Conservation (phyloP, 2,888 invertebrate species). For the Melangyna quadrimaculata region DNA sequence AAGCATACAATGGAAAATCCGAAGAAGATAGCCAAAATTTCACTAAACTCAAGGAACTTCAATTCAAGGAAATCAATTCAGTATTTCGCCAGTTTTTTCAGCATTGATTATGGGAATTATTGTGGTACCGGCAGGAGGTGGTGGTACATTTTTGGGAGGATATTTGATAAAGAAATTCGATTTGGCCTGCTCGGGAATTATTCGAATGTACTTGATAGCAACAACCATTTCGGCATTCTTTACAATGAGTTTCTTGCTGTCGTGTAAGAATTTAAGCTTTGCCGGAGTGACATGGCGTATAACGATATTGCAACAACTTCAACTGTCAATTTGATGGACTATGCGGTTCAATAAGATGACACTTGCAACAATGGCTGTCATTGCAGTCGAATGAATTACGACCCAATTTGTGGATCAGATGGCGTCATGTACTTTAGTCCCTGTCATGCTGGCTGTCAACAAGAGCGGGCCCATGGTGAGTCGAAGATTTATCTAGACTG, state of each 20-base stretch:
- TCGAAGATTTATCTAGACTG: constrained; percentile 83
- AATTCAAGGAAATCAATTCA: constrained; percentile 92
- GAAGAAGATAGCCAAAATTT: constrained; percentile 82
- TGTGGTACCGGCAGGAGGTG: constrained; percentile 92
- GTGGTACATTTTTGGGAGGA: constrained; percentile 92
- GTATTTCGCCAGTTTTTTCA: constrained; percentile 88
- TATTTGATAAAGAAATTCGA: constrained; percentile 90
- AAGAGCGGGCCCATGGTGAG: constrained; percentile 75
- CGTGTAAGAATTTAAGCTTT: constrained; percentile 88
- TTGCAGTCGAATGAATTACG: constrained; percentile 85
- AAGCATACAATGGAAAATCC: constrained; percentile 84
- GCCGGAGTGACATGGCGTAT: constrained; percentile 87
- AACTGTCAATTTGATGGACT: background rate
- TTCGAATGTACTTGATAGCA: constrained; percentile 87
- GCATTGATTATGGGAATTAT: constrained; percentile 89
- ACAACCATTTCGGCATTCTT: constrained; percentile 84
- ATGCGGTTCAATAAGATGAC: constrained; percentile 79
- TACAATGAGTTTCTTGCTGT: constrained; percentile 86
- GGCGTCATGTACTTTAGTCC: constrained; percentile 91
- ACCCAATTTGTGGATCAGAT: constrained; percentile 91
- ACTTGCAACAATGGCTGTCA: constrained; percentile 87
- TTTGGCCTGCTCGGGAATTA: constrained; percentile 87
- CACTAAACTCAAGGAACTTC: constrained; percentile 85
- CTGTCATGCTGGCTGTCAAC: constrained; percentile 90
- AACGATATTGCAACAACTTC: background rate